Percentiles rank a stretch among this genome's conserved stretches.
These are phyloP conservation scores for Spodoptera exigua DNA, from an alignment of 2,888 invertebrate species.

Conservation along the genomic window DNA sequence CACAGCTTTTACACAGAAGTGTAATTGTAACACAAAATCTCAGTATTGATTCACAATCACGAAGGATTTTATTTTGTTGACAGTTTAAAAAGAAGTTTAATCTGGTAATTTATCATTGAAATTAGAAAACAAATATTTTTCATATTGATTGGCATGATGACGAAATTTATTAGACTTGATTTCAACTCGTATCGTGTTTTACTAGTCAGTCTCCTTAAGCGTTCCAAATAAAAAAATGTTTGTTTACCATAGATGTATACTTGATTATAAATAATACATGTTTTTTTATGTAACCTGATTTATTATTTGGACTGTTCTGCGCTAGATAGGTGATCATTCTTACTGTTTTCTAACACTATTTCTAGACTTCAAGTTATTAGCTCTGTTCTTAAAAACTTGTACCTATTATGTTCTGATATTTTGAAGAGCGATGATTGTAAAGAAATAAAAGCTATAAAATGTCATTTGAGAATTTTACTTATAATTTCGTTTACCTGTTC, in stretches of 20 bases:
- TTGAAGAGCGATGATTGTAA: conserved; percentile 22
- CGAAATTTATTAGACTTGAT: too few relatives aligned
- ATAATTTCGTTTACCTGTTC: too few relatives aligned
- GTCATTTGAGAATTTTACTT: conserved; percentile 16
- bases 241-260: background rate
- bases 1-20: too few relatives aligned
- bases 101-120: too few relatives aligned
- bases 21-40: too few relatives aligned
- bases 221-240: too few relatives aligned
- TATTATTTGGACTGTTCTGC: background rate
- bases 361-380: conserved; percentile 4
- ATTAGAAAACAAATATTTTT: too few relatives aligned
- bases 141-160: too few relatives aligned
- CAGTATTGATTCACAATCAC: background rate
- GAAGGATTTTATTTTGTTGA: too few relatives aligned
- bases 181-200: too few relatives aligned
- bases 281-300: background rate
- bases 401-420: conserved; percentile 37
- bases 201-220: too few relatives aligned
- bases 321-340: conserved; percentile 3
- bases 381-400: conserved; percentile 18
- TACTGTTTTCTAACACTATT: conserved; percentile 20
- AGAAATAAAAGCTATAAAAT: conserved; percentile 44
- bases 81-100: too few relatives aligned
- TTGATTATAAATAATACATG: background rate